Percentiles rank a stretch among this genome's conserved stretches.
Conservation (phyloP, 2,113 vertebrate species). For the Chionodraco myersi region DNA sequence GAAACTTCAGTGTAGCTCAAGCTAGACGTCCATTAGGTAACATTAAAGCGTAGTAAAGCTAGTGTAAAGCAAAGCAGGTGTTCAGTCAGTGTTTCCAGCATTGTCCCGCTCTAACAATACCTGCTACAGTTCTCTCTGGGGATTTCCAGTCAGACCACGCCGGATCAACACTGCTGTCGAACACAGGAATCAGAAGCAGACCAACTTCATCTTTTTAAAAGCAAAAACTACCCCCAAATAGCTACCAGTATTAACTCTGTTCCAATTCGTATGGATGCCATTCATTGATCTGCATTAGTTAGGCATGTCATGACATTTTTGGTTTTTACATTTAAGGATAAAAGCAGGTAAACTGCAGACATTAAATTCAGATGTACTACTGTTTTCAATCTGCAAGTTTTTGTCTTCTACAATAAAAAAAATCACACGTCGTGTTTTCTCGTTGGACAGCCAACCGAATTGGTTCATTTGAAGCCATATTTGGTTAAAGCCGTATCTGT, state of each 20-base stretch:
- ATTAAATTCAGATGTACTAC: background rate
- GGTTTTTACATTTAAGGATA: background rate
- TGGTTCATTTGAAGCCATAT: background rate
- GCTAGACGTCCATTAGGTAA: background rate
- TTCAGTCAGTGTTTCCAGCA: constrained; percentile 9
- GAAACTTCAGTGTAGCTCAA: background rate
- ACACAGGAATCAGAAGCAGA: too few species aligned
- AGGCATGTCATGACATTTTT: background rate
- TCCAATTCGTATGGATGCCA: too few species aligned
- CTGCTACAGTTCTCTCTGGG: constrained; percentile 19
- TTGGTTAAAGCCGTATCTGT: background rate
- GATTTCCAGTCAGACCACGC: constrained; percentile 27
- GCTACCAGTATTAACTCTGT: too few species aligned
- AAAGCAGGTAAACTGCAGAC: background rate
- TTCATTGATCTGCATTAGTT: background rate
- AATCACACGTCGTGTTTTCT: background rate
- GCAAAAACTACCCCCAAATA: background rate
- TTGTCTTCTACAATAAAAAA: background rate
- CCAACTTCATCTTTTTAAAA: too few species aligned
- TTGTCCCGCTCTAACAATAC: constrained; percentile 16
- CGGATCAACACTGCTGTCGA: background rate
- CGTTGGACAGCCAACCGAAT: background rate
- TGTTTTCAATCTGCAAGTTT: background rate
- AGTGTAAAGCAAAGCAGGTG: background rate
- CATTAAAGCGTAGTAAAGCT: background rate